A percentile compares a stretch with the other conserved stretches of the same genome.
These are phyloP conservation scores for Penaeus monodon DNA, from an alignment of 2,888 invertebrate species.

Conservation along the genomic window DNA sequence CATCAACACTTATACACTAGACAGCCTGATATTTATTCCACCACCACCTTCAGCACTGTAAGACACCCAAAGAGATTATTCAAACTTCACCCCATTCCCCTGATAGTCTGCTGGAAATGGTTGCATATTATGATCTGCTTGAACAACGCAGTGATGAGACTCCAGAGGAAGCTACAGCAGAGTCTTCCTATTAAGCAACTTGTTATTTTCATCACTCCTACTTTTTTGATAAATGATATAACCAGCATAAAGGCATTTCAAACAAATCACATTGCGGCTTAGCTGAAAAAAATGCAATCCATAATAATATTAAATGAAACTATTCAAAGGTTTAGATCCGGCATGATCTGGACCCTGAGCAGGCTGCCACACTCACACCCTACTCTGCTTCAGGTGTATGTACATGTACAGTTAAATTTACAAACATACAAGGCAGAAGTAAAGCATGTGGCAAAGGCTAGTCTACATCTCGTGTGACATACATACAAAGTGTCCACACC, in stretches of 20 bases:
- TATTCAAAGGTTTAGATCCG: conserved; percentile 26
- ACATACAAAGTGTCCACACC: conserved; percentile 42
- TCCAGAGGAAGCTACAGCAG: conserved; percentile 28
- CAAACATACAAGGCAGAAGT: conserved; percentile 64
- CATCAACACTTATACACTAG: conserved; percentile 24
- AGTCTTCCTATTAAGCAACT: conserved; percentile 31
- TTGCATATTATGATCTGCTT: conserved; percentile 2
- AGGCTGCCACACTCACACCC: conserved; percentile 52
- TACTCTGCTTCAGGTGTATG: conserved; percentile 57
- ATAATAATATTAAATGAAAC: conserved; percentile 10
- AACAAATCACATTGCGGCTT: conserved; percentile 43
- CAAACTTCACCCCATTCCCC: no score
- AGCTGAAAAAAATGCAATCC: conserved; percentile 30
- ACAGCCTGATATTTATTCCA: neutral
- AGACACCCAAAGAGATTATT: no score
- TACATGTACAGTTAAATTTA: conserved; percentile 54
- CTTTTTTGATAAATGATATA: conserved; percentile 23
- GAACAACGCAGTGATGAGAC: conserved; percentile 21
- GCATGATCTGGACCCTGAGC: conserved; percentile 50
- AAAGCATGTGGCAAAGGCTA: conserved; percentile 59
- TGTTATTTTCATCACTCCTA: conserved; percentile 11
- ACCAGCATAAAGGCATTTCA: conserved; percentile 30
- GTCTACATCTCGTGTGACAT: conserved; percentile 51
- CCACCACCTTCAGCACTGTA: conserved; percentile 15
- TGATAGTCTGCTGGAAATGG: no score